Percentiles rank a stretch among this genome's conserved stretches.
Conservation (phyloP, 2,113 vertebrate species). For the Mobula hypostoma region DNA sequence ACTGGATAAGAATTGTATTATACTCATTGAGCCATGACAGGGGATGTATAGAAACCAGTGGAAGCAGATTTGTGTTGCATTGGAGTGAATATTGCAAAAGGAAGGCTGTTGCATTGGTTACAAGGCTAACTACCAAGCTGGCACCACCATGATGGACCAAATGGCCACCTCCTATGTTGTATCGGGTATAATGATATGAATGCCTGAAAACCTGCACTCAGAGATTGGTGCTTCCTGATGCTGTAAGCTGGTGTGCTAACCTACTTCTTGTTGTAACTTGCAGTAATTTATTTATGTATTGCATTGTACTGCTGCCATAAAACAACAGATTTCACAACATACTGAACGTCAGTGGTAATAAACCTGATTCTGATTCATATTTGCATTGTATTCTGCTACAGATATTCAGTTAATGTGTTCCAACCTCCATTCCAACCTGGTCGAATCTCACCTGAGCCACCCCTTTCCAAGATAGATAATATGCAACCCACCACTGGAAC, state of each 20-base stretch:
- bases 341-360: too few relatives aligned
- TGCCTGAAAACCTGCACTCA: too few relatives aligned
- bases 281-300: too few relatives aligned
- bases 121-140: background rate
- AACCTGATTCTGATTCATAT: too few relatives aligned
- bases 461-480: constrained; percentile 51
- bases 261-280: too few relatives aligned
- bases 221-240: too few relatives aligned
- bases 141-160: background rate
- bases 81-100: background rate
- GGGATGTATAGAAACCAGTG: background rate
- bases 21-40: background rate
- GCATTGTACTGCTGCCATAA: too few relatives aligned
- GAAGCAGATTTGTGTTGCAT: background rate
- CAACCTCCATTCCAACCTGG: constrained; percentile 89
- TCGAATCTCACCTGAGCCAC: constrained; percentile 71
- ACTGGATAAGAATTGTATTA: background rate
- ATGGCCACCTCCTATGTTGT: background rate
- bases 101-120: too few relatives aligned
- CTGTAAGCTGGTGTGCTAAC: too few relatives aligned
- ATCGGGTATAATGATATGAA: too few relatives aligned
- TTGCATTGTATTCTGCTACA: constrained; percentile 41
- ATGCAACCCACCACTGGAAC: constrained; percentile 50
- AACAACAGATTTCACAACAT: too few relatives aligned
- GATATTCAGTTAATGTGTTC: constrained; percentile 93